Base-by-base conservation (phyloP, 1,140 invertebrate genomes). In the Drosophila athabasca region DNA sequence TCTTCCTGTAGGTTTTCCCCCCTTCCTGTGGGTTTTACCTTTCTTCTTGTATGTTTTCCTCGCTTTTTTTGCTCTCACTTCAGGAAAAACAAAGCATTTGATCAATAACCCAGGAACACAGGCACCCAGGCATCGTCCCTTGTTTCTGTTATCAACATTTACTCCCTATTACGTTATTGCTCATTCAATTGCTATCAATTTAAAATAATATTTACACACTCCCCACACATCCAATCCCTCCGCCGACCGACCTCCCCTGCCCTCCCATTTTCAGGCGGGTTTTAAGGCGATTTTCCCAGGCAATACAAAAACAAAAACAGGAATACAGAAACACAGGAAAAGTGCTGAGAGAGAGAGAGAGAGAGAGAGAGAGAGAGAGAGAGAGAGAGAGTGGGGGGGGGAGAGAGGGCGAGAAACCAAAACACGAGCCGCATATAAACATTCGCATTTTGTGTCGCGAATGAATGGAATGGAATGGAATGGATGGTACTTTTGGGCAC, bases 141-240 rank as follows among this genome's bases (percentile, higher is more conserved):
- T 50, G 11, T 39, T 39, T 11, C 35, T 39, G 35, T 44, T 64
- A 65, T 72, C 67, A 31, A 39, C 81, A 59, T 73, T 76, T 75
- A 80, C 74, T 51, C 67, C 50, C 60, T 77, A 61, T 84, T 84
- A 84, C 66, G 59, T 87, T 87, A 81, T 77, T 87, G 81, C 79
- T 77, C 64, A 85, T 82, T 75, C 61, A 78, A 78, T 82, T 78
- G 78, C 65, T 75, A 80, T 82, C 81, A 85, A 85, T 87, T 85
- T 87, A 68, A 78, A 87, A 81, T 69, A 81, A 77, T 85, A 87
- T 85, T 87, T 85, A 75, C 77, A 81, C 82, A 87, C 81, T 50
- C 74, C 11, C 1, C 11, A 39, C 35, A 59, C 74, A 72, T 85
- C 41, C 79, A 65, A 31, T 35, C 26, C 35, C 4, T 1, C 3